These are phyloP conservation scores for Ecliptopera silaceata DNA, from an alignment of 2,888 invertebrate species.

Conservation along the genomic window DNA sequence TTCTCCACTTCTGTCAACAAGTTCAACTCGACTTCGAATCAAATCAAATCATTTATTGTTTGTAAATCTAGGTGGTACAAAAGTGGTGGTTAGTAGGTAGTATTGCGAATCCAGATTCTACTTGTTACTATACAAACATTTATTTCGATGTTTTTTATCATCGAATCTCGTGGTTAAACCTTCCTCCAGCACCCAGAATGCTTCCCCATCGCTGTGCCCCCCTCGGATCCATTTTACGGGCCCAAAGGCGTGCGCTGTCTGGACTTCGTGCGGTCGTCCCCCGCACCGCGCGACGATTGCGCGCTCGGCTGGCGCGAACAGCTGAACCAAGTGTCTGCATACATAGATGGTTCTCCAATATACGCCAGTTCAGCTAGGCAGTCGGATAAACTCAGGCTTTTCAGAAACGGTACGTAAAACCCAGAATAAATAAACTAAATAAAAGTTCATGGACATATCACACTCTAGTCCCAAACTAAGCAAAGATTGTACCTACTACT, in stretches of 20 bases:
- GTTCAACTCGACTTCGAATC: too few relatives aligned
- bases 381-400: slow-evolving; percentile 88
- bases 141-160: not conserved
- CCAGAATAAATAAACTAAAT: too few relatives aligned
- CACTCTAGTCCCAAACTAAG: too few relatives aligned
- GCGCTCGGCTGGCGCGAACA: slow-evolving; percentile 92
- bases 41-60: too few relatives aligned
- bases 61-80: too few relatives aligned
- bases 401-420: slow-evolving; percentile 85
- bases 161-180: not conserved
- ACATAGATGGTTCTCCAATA: slow-evolving; percentile 91
- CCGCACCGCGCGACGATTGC: slow-evolving; percentile 91
- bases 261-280: slow-evolving; percentile 92
- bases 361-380: slow-evolving; percentile 90
- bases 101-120: too few relatives aligned
- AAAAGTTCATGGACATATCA: too few relatives aligned
- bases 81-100: too few relatives aligned
- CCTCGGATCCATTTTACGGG: slow-evolving; percentile 88
- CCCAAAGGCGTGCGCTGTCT: slow-evolving; percentile 88
- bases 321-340: slow-evolving; percentile 92
- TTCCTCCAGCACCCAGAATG: slow-evolving; percentile 91
- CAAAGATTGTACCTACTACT: too few relatives aligned
- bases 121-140: too few relatives aligned
- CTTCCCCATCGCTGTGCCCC: slow-evolving; percentile 89
- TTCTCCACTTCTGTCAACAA: too few relatives aligned